phyloP scores from a whole-genome alignment of 2,113 vertebrate genomes.

The human (Homo sapiens) region GRCh38 chr12:92771001-92771500 shows the following conservation, averaged over 20 bases:
- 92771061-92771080: conserved; percentile 40
- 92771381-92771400: neutral
- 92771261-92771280: neutral
- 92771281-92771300: neutral
- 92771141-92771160: neutral
- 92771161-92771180: neutral
- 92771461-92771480: neutral
- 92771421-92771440: neutral
- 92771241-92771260: neutral
- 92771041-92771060: conserved; percentile 21
- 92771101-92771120: neutral
- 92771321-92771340: neutral
- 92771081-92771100: conserved; percentile 10
- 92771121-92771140: neutral
- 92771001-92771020: neutral
- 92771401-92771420: neutral
- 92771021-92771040: neutral
- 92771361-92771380: neutral
- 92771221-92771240: neutral
- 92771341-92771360: neutral
- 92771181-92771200: conserved; percentile 9
- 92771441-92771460: neutral
- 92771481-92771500: neutral
- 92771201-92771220: neutral
- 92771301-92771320: neutral